Evolutionary conservation across 1,140 invertebrate species (phyloP).

Genomic region (Cotesia vestalis): DNA sequence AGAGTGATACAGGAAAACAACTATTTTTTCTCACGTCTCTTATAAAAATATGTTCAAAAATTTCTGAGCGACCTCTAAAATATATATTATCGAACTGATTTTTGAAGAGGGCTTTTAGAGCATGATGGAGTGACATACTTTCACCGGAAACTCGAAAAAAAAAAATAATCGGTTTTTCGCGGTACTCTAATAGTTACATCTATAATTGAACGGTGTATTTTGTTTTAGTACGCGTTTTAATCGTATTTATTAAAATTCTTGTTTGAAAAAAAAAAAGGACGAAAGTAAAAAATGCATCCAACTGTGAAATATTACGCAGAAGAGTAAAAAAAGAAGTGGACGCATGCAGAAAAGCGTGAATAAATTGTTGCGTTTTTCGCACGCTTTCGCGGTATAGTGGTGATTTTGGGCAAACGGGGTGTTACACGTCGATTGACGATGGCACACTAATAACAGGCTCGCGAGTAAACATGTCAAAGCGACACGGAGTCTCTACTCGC

Average conservation of each 20-base stretch:
- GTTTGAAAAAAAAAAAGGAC: not conserved
- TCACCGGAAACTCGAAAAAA: too few species aligned
- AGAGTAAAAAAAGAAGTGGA: too few species aligned
- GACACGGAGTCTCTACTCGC: slow-evolving; percentile 4
- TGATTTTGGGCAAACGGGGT: slow-evolving; percentile 15
- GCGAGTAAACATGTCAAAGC: slow-evolving; percentile 27
- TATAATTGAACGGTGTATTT: too few species aligned
- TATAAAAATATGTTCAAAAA: too few species aligned
- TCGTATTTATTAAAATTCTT: not conserved
- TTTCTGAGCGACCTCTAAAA: too few species aligned
- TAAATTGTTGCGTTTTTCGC: slow-evolving; percentile 23
- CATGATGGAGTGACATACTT: too few species aligned
- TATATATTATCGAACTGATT: too few species aligned
- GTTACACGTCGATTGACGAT: slow-evolving; percentile 26
- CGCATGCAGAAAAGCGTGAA: slow-evolving; percentile 6
- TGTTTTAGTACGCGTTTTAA: not conserved
- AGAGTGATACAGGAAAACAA: too few species aligned
- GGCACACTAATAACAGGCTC: slow-evolving; percentile 24
- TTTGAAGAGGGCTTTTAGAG: too few species aligned
- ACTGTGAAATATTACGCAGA: slow-evolving; percentile 13
- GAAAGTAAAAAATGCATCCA: not conserved
- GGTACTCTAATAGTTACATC: too few species aligned
- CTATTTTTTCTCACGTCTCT: too few species aligned
- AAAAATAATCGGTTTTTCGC: too few species aligned
- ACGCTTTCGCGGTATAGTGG: slow-evolving; percentile 7